These are phyloP conservation scores for Hippolais icterina DNA, from an alignment of 2,113 vertebrate genomes.

Conservation along the genomic window DNA sequence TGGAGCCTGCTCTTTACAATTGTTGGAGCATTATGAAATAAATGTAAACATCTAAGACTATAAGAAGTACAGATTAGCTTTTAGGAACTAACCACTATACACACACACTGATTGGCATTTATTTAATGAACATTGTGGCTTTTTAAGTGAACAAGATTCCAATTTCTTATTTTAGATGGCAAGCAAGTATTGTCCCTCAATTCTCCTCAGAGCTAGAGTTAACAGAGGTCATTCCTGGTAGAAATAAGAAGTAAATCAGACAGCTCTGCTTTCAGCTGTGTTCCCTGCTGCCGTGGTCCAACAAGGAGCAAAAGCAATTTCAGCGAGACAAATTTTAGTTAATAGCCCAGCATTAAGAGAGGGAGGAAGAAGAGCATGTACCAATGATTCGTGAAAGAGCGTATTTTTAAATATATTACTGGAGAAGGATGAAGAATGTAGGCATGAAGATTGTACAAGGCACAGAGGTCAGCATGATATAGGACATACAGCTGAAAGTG, in stretches of 20 bases:
- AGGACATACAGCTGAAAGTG: conserved; percentile 10
- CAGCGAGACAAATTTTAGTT: conserved; percentile 26
- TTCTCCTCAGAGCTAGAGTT: background rate
- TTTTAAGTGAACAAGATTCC: background rate
- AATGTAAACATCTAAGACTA: background rate
- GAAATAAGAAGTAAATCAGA: background rate
- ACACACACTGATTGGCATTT: background rate
- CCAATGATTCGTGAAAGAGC: background rate
- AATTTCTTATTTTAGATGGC: background rate
- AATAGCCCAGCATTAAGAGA: conserved; percentile 9
- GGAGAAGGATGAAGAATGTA: background rate
- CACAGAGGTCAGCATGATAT: conserved; percentile 29
- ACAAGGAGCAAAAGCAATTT: background rate
- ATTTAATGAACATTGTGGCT: background rate
- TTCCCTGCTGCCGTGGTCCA: background rate
- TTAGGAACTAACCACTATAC: background rate
- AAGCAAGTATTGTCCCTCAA: background rate
- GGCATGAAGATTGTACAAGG: background rate
- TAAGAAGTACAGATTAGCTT: background rate
- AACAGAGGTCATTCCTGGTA: background rate
- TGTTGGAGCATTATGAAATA: background rate
- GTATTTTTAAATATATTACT: conserved; percentile 10
- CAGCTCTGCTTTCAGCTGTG: background rate
- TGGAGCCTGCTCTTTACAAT: background rate
- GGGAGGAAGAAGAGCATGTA: background rate